phyloP scores from a whole-genome alignment of 1,140 invertebrate genomes.

The Dendrolimus kikuchii region DNA sequence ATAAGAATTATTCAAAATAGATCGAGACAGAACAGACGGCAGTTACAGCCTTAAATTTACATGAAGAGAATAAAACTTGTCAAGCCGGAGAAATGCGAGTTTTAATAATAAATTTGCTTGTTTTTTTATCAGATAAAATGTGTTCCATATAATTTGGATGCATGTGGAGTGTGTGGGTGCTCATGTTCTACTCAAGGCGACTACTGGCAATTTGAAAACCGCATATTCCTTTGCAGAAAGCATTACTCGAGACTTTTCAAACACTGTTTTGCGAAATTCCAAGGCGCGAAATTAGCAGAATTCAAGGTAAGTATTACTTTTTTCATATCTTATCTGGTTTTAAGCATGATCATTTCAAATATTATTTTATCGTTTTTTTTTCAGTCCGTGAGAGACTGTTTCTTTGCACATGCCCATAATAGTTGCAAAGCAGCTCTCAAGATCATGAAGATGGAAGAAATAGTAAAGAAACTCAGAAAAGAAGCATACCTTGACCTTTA shows the following conservation, averaged over 20 bases:
- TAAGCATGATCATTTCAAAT: background rate
- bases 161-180: conserved; percentile 54
- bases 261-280: conserved; percentile 52
- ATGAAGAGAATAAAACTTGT: no score
- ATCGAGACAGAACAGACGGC: no score
- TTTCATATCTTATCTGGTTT: background rate
- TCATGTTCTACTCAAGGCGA: conserved; percentile 66
- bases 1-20: no score
- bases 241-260: conserved; percentile 55
- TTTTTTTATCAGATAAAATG: conserved; percentile 58
- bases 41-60: no score
- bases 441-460: conserved; percentile 64
- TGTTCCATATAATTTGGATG: conserved; percentile 65
- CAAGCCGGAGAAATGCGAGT: background rate
- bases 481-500: conserved; percentile 67
- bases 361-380: conserved; percentile 18
- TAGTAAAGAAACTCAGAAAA: conserved; percentile 61
- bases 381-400: conserved; percentile 66
- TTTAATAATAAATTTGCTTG: conserved; percentile 6
- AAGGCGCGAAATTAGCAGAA: conserved; percentile 51
- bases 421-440: conserved; percentile 66
- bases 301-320: conserved; percentile 50
- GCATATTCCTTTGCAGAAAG: conserved; percentile 62
- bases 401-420: conserved; percentile 67
- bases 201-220: conserved; percentile 67